Evolutionary conservation across 2,888 invertebrate genomes (phyloP), one percentile per base, ranked within the genome.

Genomic region (Diachrysia chrysitis): DNA sequence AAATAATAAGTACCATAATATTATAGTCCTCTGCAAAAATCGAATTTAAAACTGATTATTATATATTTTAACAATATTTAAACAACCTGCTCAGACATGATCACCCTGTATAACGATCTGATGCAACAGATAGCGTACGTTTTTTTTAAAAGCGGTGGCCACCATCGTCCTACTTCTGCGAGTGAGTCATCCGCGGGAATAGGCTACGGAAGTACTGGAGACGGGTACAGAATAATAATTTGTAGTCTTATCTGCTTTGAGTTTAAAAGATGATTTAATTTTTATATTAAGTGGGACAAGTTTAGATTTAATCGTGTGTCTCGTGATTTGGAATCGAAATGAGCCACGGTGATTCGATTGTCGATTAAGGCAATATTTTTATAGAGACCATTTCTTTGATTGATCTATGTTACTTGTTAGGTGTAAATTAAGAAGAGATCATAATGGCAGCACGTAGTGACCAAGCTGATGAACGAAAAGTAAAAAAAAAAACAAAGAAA

Each of bases 71-170:
- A 29, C 1, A 14, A 16, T 16, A 14, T 5, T 37, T 14, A n/a
- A 42, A 42, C n/a, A 42, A 42, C 42, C 48, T 51, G 21, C 21
- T 51, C 10, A 48, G 9, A 48, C 48, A 51, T 17, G 12, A 51
- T 7, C 48, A 91, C 12, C 74, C 92, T 91, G 87, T 94, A 92
- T 42, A 76, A 85, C 68, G 82, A 92, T 93, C 93, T 94, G 95
- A 95, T 95, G 94, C 92, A 92, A 93, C 87, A 95, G 95, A 94
- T 94, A 90, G 91, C 87, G 89, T 87, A 90, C 81, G 88, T 71
- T 93, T 92, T 93, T 93, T 90, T 85, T 87, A 83, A n/a, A 82
- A 85, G 84, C 90, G 85, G 93, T 92, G 90, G 87, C 92, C 90
- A 90, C 92, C 93, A 91, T 91, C 91, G 93, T 91, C 89, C 92